Conservation (phyloP, 2,888 invertebrate species). For the Morpho achilles region DNA sequence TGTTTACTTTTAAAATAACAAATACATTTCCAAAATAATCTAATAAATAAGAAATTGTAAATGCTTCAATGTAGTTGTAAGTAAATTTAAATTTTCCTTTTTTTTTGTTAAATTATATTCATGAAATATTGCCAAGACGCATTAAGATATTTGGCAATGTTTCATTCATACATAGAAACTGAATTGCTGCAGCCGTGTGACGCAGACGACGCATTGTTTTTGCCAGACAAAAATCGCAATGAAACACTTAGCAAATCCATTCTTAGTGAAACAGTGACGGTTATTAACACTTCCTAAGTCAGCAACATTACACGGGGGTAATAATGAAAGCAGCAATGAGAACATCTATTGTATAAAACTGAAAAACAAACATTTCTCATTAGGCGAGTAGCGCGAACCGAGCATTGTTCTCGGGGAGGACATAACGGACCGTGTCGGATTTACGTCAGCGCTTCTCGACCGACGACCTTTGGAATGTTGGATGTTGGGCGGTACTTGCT, state of each 20-base stretch:
- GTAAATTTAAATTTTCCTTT: neutral
- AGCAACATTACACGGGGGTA: conserved; percentile 44
- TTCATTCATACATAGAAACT: conserved; percentile 4
- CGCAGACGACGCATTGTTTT: conserved; percentile 4
- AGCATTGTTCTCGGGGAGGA: conserved; percentile 68
- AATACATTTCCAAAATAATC: no score
- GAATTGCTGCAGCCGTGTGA: conserved; percentile 6
- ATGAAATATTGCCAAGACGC: conserved; percentile 8
- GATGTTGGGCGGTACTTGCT: conserved; percentile 32
- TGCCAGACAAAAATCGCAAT: neutral
- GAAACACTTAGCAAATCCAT: conserved; percentile 9
- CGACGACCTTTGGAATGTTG: conserved; percentile 54
- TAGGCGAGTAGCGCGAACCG: conserved; percentile 67
- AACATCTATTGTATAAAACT: conserved; percentile 62
- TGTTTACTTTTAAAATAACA: no score
- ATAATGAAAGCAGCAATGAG: conserved; percentile 63
- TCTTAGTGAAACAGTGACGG: conserved; percentile 31
- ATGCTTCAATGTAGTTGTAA: no score
- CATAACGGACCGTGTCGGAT: conserved; percentile 73
- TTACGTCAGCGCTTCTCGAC: conserved; percentile 58
- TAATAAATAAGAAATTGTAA: no score
- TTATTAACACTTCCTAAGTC: conserved; percentile 48
- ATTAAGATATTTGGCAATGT: conserved; percentile 13
- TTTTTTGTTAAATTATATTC: neutral
- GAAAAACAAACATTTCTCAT: conserved; percentile 77